These are phyloP conservation scores for Lasioglossum figueresi DNA, from an alignment of 2,888 invertebrate species.

Conservation along the genomic window DNA sequence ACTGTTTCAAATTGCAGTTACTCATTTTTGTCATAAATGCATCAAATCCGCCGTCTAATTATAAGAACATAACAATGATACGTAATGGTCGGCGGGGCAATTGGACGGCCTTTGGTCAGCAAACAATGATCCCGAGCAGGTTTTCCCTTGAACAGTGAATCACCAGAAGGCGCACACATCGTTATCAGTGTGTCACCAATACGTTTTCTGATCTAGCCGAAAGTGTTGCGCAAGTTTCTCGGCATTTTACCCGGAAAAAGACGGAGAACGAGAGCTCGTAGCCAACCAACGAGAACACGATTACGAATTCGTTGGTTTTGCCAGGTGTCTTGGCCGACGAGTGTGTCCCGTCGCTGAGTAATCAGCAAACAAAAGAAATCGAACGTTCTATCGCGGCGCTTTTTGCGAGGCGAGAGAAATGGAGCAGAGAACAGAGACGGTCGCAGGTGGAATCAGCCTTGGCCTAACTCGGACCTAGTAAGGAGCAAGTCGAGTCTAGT, in stretches of 20 bases:
- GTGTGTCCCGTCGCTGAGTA: neutral
- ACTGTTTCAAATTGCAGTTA: too few relatives aligned
- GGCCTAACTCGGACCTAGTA: neutral
- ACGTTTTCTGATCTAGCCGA: neutral
- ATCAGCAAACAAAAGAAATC: neutral
- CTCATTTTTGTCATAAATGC: too few relatives aligned
- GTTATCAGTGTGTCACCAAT: neutral
- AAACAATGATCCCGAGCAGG: neutral
- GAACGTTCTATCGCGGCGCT: neutral
- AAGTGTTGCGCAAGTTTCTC: neutral
- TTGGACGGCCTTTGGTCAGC: neutral
- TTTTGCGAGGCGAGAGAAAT: neutral
- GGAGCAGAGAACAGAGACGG: neutral
- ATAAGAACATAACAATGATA: neutral
- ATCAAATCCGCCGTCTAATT: too few relatives aligned
- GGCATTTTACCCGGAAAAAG: neutral
- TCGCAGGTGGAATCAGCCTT: conserved; percentile 4
- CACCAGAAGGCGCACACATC: neutral
- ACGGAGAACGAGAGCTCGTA: neutral
- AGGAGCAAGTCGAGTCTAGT: neutral
- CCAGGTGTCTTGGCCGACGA: neutral
- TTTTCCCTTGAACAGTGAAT: neutral
- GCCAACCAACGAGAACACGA: neutral
- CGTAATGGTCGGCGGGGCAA: neutral
- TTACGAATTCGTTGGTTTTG: neutral